Evolutionary conservation across 2,888 invertebrate genomes (phyloP).

Genomic region (Heliconius ismenius): DNA sequence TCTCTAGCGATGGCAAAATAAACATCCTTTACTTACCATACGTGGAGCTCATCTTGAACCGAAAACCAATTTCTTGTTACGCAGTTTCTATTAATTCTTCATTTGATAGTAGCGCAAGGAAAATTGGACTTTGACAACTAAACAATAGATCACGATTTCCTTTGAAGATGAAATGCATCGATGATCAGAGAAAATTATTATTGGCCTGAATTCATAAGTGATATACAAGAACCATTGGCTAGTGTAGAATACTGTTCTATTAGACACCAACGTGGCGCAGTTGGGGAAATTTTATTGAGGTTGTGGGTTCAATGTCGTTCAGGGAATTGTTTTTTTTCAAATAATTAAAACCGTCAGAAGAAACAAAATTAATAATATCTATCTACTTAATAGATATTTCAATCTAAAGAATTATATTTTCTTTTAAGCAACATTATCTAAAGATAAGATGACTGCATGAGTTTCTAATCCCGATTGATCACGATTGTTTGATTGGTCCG

Average conservation of each 20-base stretch:
- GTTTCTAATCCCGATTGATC: conserved; percentile 5
- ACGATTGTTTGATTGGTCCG: neutral
- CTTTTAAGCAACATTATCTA: neutral
- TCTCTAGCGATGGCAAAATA: conserved; percentile 33
- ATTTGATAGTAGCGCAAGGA: conserved; percentile 31
- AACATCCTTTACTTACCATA: conserved; percentile 35
- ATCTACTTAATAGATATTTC: too few species aligned
- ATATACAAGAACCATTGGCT: conserved; percentile 47
- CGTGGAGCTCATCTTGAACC: conserved; percentile 42
- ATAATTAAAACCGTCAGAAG: neutral
- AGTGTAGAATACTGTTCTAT: conserved; percentile 44
- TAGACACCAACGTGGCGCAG: neutral
- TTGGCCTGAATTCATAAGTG: conserved; percentile 49
- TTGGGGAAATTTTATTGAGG: neutral
- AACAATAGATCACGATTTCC: conserved; percentile 55
- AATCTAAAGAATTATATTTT: neutral
- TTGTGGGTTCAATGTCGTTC: neutral
- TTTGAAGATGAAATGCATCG: conserved; percentile 45
- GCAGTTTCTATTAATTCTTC: conserved; percentile 51
- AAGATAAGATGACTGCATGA: neutral
- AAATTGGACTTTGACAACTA: conserved; percentile 41
- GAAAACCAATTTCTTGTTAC: conserved; percentile 44
- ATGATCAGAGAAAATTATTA: conserved; percentile 49
- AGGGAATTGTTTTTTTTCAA: neutral
- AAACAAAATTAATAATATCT: too few species aligned